Evolutionary conservation across 2,113 vertebrate species (phyloP).

Genomic region (Corythornis madagascariensis): DNA sequence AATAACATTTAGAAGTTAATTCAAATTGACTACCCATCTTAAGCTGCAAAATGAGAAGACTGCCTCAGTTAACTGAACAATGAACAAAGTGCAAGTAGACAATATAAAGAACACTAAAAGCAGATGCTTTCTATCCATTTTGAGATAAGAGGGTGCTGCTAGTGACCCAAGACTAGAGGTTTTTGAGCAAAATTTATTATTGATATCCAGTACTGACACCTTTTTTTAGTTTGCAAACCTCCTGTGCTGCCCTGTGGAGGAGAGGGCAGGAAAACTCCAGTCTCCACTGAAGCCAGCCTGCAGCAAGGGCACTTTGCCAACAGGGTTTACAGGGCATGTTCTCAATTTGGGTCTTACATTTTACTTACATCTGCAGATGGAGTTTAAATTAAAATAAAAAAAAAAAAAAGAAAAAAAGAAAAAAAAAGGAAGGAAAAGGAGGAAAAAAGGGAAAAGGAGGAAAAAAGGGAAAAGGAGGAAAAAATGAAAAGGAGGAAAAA

Average conservation of each 20-base stretch:
- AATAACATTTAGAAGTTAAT: background rate
- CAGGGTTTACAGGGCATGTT: constrained; percentile 23
- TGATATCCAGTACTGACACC: background rate
- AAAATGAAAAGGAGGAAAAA: too few relatives aligned
- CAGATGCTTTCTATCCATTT: background rate
- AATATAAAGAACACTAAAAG: background rate
- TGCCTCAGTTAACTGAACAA: background rate
- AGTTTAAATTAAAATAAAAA: background rate
- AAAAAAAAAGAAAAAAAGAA: too few relatives aligned
- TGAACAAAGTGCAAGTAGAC: background rate
- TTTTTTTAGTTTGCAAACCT: background rate
- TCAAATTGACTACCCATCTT: background rate
- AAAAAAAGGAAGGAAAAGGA: too few relatives aligned
- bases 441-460: too few relatives aligned
- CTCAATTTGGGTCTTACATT: constrained; percentile 31
- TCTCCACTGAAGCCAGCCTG: background rate
- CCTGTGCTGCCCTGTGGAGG: background rate
- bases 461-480: too few relatives aligned
- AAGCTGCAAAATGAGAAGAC: background rate
- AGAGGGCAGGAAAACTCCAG: background rate
- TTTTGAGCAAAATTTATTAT: background rate
- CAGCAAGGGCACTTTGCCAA: constrained; percentile 16
- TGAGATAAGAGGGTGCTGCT: background rate
- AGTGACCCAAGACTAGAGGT: background rate
- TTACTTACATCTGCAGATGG: constrained; percentile 53